Conservation (phyloP, 2,888 invertebrate genomes). For the Latrodectus elegans region DNA sequence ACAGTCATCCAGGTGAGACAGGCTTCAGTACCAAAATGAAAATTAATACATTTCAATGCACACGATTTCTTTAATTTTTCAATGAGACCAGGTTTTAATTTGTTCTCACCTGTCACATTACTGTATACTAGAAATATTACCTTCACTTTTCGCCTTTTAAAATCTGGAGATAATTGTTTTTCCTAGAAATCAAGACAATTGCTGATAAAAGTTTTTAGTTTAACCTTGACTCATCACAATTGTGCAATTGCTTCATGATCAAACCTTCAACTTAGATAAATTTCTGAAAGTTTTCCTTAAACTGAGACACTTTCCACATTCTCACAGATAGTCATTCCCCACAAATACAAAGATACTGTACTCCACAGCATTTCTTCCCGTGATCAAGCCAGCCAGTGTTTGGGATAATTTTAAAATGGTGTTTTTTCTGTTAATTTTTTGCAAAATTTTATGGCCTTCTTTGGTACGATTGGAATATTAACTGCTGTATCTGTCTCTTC, state of each 20-base stretch:
- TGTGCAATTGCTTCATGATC: neutral
- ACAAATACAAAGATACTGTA: slow-evolving; percentile 7
- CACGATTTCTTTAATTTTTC: neutral
- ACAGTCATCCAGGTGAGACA: slow-evolving; percentile 7
- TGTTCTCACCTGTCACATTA: slow-evolving; percentile 2
- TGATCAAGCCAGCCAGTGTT: slow-evolving; percentile 9
- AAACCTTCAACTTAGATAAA: slow-evolving; percentile 15
- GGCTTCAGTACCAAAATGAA: slow-evolving; percentile 18
- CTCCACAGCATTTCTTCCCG: slow-evolving; percentile 19
- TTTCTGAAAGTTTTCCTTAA: slow-evolving; percentile 28
- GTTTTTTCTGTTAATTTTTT: slow-evolving; percentile 6
- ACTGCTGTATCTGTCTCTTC: neutral
- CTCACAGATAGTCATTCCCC: neutral
- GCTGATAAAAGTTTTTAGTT: slow-evolving; percentile 11
- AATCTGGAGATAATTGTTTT: neutral
- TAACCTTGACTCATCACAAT: slow-evolving; percentile 17
- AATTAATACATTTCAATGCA: slow-evolving; percentile 2
- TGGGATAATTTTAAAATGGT: slow-evolving; percentile 5
- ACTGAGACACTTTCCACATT: neutral
- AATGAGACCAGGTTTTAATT: slow-evolving; percentile 11
- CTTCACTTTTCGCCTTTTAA: slow-evolving; percentile 5
- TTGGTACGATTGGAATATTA: neutral
- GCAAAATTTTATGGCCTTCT: slow-evolving; percentile 15
- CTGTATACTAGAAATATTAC: slow-evolving; percentile 4
- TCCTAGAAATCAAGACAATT: neutral